Percentiles rank a stretch among this genome's conserved stretches.
These are phyloP conservation scores for Speoplatyrhinus poulsoni DNA, from an alignment of 2,113 vertebrate species.

Conservation along the genomic window DNA sequence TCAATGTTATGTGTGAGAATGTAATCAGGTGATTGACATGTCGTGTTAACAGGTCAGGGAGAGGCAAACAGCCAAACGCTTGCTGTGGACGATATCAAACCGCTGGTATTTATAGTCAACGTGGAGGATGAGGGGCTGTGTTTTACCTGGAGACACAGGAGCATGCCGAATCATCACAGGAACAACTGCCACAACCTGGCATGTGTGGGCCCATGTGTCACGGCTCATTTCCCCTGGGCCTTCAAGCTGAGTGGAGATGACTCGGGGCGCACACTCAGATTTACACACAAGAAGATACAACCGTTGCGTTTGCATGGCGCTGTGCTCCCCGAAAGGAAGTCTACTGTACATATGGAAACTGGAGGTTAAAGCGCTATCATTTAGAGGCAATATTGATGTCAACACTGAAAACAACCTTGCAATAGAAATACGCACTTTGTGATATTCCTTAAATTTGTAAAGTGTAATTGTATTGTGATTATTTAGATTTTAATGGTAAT, in stretches of 20 bases:
- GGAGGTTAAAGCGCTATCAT: conserved; percentile 37
- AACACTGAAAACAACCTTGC: conserved; percentile 3
- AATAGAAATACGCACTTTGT: background rate
- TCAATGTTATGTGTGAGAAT: conserved; percentile 17
- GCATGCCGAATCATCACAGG: conserved; percentile 62
- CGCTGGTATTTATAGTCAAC: conserved; percentile 66
- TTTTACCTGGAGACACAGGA: conserved; percentile 64
- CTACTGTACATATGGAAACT: conserved; percentile 39
- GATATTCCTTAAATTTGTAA: background rate
- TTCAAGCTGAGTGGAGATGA: conserved; percentile 69
- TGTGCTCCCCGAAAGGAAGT: background rate
- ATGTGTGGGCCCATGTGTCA: conserved; percentile 61
- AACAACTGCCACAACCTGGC: conserved; percentile 64
- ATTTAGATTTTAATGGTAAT: too few relatives aligned
- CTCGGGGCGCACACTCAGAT: conserved; percentile 62
- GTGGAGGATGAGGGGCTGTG: conserved; percentile 45
- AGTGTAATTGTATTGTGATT: too few relatives aligned
- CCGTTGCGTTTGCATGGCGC: conserved; percentile 41
- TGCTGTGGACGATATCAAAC: conserved; percentile 50
- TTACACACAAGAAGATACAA: conserved; percentile 61
- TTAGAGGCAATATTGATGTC: conserved; percentile 7
- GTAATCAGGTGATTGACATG: conserved; percentile 19
- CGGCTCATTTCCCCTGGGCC: conserved; percentile 71
- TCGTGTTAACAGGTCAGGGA: conserved; percentile 13
- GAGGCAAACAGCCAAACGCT: conserved; percentile 41